Base-by-base conservation (phyloP, 2,888 invertebrate species). In the Drosophila hawaiiensis region DNA sequence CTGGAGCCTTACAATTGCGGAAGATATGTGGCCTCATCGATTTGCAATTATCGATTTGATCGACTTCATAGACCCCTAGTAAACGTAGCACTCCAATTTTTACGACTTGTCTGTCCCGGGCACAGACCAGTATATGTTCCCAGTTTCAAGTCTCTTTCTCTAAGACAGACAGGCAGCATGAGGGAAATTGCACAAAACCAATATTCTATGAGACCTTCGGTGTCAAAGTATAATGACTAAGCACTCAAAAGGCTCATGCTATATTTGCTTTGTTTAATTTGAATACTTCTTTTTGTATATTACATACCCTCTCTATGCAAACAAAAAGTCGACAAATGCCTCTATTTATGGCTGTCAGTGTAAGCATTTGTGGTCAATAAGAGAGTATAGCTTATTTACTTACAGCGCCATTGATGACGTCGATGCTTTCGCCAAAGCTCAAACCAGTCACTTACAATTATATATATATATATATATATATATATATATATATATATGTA, bases 381-480 rank as follows among this genome's bases (percentile, higher is more conserved):
- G 29, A 62, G 63, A 62, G 58, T 53, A 59, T 58, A 53, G 43
- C 25, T 73, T 73, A 47, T 53, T 72, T 64, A 58, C 55, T 73
- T 55, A 49, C 50, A 55, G 49, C 61, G 72, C 41, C 72, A 60
- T 49, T 56, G 31, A 71, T 37, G 25, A 58, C 39, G 33, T 58
- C 33, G 22, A 64, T 73, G 71, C 71, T 64, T 73, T 72, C 35
- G 35, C 58, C n/a, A 53, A 72, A 72, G 71, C 75, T 53, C 25
- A 49, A 35, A 33, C 50, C 10, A 37, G 52, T 56, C 53, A n/a
- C 7, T 22, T 16, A 16, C 7, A 47, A 16, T 4, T 9, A 19
- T 19, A 14, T 35, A 35, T 35, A 14, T 14, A 14, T 35, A 35
- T 35, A 39, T 31, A 19, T 47, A 28, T 14, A 14, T 35, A 35